Evolutionary conservation across 2,113 vertebrate genomes (phyloP), one percentile per base, ranked within the genome.

Genomic region (Semicossyphus pulcher): DNA sequence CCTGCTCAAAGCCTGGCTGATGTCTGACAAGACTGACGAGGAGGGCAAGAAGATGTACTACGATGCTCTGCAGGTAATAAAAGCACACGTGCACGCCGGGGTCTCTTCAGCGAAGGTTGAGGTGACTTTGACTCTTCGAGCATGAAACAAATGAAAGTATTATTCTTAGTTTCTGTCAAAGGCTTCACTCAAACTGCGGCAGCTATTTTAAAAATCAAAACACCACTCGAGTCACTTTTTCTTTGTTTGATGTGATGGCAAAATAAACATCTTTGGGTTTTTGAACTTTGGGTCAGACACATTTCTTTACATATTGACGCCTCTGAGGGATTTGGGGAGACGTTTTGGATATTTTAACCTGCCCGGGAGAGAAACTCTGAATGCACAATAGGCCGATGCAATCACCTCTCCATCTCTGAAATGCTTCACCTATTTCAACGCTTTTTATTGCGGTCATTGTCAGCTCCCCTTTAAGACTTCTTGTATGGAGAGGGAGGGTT

Each of bases 1-100:
- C 91, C 94, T 99, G 91, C 95, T 99, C 15, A 99, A 99, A 93
- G 96, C 97, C 67, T 99, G 97, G 97, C 87, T 99, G 80, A 99
- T 99, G 97, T 98, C 97, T 18, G 96, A 97, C 93, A 98, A 95
- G 93, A 95, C 92, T 28, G 97, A 99, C 87, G 94, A 97, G 84
- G 97, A 99, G 62, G 97, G 93, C 77, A 97, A 95, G 92, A 97
- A 95, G 90, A 96, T 99, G 93, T 99, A 99, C 94, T 99, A 97
- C 26, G 95, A 97, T 45, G 95, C 97, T 72, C 91, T 99, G 88
- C 95, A 97, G 97, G 97, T 99, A 95, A 58, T 3, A 31, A 63
- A 37, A 51, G 68, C 45, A 21, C 45, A 53, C 67, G 48, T 42
- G 42, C 56, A 62, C 61, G 52, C 14, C 7, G 26, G 32, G 1